Conservation (phyloP, 2,888 invertebrate genomes). For the Thymelicus sylvestris region DNA sequence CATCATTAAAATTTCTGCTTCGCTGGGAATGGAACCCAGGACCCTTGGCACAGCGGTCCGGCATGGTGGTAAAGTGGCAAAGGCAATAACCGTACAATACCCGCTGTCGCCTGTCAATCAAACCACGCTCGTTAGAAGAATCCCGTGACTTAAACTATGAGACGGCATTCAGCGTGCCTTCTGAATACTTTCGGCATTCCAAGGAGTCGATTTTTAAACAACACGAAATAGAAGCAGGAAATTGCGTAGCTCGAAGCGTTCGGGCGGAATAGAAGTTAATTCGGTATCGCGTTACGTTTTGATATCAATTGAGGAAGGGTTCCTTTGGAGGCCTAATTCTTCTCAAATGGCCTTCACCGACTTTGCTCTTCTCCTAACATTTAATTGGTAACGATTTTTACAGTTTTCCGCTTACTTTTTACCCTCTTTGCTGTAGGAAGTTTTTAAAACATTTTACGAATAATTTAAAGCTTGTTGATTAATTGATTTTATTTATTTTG, state of each 20-base stretch:
- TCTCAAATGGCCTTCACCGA: background rate
- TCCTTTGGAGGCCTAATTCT: slow-evolving; percentile 23
- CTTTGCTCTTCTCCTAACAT: background rate
- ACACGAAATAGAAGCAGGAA: slow-evolving; percentile 55
- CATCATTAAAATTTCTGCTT: too few relatives aligned
- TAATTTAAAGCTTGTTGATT: too few relatives aligned
- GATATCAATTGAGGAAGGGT: slow-evolving; percentile 33
- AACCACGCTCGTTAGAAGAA: slow-evolving; percentile 48
- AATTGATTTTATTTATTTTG: too few relatives aligned
- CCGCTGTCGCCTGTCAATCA: slow-evolving; percentile 3
- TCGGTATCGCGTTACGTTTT: slow-evolving; percentile 38
- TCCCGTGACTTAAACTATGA: slow-evolving; percentile 61
- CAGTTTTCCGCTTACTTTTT: background rate
- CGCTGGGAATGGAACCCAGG: too few relatives aligned
- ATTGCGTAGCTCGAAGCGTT: slow-evolving; percentile 48
- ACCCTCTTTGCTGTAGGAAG: too few relatives aligned
- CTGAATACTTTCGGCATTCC: slow-evolving; percentile 39
- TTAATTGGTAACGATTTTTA: background rate
- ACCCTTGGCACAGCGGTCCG: too few relatives aligned
- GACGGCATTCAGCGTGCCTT: slow-evolving; percentile 60
- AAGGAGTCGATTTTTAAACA: slow-evolving; percentile 34
- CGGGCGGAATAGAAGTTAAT: slow-evolving; percentile 41
- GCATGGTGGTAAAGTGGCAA: too few relatives aligned
- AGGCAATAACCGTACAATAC: too few relatives aligned
- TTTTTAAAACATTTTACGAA: too few relatives aligned